Evolutionary conservation across 2,797 vertebrate genomes (phyloP).

Genomic region (Propithecus perrieri): DNA sequence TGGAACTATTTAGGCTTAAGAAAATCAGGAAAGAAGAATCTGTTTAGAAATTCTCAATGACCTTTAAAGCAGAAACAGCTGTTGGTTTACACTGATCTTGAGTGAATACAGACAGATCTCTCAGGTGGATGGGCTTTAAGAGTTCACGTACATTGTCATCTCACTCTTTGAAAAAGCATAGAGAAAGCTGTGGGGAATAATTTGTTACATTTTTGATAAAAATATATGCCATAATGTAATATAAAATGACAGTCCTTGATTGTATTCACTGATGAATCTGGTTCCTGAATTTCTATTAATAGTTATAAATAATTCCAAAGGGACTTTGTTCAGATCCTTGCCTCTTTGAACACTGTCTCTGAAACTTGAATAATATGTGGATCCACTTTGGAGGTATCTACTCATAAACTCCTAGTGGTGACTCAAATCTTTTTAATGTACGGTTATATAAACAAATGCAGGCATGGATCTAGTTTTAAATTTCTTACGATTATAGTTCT

Average conservation of each 20-base stretch:
- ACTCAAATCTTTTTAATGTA: conserved; percentile 19
- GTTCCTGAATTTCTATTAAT: conserved; percentile 39
- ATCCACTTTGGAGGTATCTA: not conserved
- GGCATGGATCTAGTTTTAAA: not conserved
- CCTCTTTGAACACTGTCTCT: not conserved
- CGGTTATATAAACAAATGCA: not conserved
- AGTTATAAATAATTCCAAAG: conserved; percentile 46
- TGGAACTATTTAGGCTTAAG: conserved; percentile 71
- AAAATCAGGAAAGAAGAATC: conserved; percentile 73
- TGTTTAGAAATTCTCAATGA: conserved; percentile 75
- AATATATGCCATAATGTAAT: conserved; percentile 48
- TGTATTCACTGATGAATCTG: not conserved
- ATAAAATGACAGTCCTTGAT: conserved; percentile 50
- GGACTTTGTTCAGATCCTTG: not conserved
- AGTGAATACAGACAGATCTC: conserved; percentile 70
- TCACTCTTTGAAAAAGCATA: conserved; percentile 57
- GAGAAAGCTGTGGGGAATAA: conserved; percentile 51
- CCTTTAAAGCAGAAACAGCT: conserved; percentile 83
- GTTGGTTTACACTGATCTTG: conserved; percentile 61
- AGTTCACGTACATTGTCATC: conserved; percentile 45
- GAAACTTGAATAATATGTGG: not conserved
- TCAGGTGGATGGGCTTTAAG: conserved; percentile 48
- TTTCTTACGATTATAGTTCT: not conserved
- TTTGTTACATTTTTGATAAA: conserved; percentile 55
- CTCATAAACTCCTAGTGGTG: not conserved